Conservation (phyloP, 2,797 vertebrate species). For the Gymnoscopelus microlampas region DNA sequence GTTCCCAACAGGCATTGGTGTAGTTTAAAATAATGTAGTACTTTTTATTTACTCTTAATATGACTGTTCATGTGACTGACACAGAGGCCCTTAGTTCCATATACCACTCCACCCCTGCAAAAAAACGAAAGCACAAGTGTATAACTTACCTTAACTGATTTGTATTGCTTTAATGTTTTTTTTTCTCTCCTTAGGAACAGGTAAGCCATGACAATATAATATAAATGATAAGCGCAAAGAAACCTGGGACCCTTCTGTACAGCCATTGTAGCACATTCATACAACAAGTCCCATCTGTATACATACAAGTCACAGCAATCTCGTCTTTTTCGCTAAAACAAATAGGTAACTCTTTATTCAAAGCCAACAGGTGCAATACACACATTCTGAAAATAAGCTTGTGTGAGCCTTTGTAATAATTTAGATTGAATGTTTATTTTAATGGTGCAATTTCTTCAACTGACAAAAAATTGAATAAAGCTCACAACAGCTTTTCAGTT, state of each 20-base stretch:
- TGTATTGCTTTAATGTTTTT: slow-evolving; percentile 86
- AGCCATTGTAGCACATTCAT: slow-evolving; percentile 73
- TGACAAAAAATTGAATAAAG: slow-evolving; percentile 11
- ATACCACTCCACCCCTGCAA: not conserved
- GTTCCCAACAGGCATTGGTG: too few species aligned
- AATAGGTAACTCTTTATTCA: slow-evolving; percentile 56
- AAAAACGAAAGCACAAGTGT: slow-evolving; percentile 66
- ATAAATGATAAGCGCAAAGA: slow-evolving; percentile 83
- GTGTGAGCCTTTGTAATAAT: not conserved
- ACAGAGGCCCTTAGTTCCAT: too few species aligned
- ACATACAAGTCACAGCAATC: slow-evolving; percentile 60
- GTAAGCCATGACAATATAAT: slow-evolving; percentile 93
- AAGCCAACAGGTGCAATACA: slow-evolving; percentile 64
- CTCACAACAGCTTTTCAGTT: slow-evolving; percentile 3
- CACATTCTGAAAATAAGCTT: not conserved
- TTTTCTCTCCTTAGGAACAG: slow-evolving; percentile 83
- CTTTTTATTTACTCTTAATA: too few species aligned
- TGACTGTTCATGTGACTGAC: too few species aligned
- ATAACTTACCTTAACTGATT: slow-evolving; percentile 82
- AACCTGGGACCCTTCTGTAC: slow-evolving; percentile 80
- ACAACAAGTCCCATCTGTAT: slow-evolving; percentile 71
- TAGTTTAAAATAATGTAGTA: too few species aligned
- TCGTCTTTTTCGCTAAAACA: slow-evolving; percentile 69
- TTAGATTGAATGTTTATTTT: not conserved
- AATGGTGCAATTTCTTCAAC: slow-evolving; percentile 11